phyloP scores from a whole-genome alignment of 2,888 invertebrate species.

The Leptodirus hochenwartii region DNA sequence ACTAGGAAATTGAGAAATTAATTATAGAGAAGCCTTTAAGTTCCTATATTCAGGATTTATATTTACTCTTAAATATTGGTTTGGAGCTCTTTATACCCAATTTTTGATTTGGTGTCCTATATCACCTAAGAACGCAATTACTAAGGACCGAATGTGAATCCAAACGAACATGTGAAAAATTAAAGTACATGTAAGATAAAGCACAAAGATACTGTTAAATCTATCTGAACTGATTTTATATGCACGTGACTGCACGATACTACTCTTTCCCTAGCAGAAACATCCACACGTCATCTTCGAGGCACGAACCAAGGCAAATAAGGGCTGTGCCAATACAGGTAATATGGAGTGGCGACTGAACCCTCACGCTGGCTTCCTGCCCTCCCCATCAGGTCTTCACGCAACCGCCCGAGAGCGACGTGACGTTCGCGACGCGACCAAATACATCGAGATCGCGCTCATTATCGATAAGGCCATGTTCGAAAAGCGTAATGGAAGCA shows the following conservation, averaged over 20 bases:
- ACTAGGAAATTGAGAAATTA: too few relatives aligned
- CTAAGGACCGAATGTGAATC: too few relatives aligned
- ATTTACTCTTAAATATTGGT: too few relatives aligned
- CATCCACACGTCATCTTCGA: conserved; percentile 97
- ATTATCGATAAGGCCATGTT: conserved; percentile 96
- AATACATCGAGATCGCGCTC: conserved; percentile 90
- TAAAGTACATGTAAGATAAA: too few relatives aligned
- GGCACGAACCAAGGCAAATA: conserved; percentile 76
- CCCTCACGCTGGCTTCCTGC: conserved; percentile 25
- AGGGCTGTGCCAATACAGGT: conserved; percentile 75
- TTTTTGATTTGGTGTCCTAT: too few relatives aligned
- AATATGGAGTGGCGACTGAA: conserved; percentile 56
- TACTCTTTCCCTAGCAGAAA: conserved; percentile 69
- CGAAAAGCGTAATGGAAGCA: conserved; percentile 78
- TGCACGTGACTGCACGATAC: conserved; percentile 18
- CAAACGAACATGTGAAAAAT: too few relatives aligned
- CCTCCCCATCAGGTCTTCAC: too few relatives aligned
- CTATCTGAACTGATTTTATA: neutral
- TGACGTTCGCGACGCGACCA: conserved; percentile 78
- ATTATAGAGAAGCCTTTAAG: too few relatives aligned
- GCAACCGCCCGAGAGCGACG: conserved; percentile 28
- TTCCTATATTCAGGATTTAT: too few relatives aligned
- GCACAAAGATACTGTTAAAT: too few relatives aligned
- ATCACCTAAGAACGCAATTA: too few relatives aligned
- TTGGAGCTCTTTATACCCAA: too few relatives aligned